These are phyloP conservation scores for Aphaenogaster floridana DNA, from an alignment of 1,140 invertebrate genomes.

Conservation along the genomic window DNA sequence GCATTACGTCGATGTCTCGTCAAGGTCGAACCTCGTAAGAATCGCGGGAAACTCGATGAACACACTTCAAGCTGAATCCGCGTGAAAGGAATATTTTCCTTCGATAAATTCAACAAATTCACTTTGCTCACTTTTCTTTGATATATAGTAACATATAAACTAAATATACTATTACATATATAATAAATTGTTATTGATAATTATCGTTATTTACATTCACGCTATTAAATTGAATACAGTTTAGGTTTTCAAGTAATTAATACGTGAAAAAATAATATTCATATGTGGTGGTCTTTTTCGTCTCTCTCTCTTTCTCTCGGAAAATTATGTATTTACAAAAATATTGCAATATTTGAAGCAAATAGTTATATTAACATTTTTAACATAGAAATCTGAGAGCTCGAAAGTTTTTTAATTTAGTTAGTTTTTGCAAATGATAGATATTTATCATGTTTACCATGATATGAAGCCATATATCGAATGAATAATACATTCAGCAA, in stretches of 20 bases:
- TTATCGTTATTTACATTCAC: neutral
- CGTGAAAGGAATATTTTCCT: constrained; percentile 29
- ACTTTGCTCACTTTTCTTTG: neutral
- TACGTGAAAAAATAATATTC: constrained; percentile 8
- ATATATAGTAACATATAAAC: neutral
- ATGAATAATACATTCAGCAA: constrained; percentile 19
- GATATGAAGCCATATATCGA: constrained; percentile 8
- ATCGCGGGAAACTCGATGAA: constrained; percentile 54
- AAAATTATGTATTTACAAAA: neutral
- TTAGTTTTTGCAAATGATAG: neutral
- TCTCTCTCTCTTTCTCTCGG: neutral
- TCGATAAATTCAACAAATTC: neutral
- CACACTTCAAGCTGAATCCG: neutral
- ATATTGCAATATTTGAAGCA: constrained; percentile 1
- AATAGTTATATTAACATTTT: constrained; percentile 7
- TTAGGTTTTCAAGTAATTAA: neutral
- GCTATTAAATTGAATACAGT: neutral
- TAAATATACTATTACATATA: constrained; percentile 2
- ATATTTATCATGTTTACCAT: constrained; percentile 6
- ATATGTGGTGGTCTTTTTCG: neutral
- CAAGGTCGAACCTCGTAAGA: constrained; percentile 38
- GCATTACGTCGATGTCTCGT: constrained; percentile 29
- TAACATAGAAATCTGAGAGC: neutral
- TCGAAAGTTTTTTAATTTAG: neutral
- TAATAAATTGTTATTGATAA: constrained; percentile 3